These are phyloP conservation scores for Nerophis ophidion DNA, from an alignment of 2,113 vertebrate genomes.

Conservation along the genomic window DNA sequence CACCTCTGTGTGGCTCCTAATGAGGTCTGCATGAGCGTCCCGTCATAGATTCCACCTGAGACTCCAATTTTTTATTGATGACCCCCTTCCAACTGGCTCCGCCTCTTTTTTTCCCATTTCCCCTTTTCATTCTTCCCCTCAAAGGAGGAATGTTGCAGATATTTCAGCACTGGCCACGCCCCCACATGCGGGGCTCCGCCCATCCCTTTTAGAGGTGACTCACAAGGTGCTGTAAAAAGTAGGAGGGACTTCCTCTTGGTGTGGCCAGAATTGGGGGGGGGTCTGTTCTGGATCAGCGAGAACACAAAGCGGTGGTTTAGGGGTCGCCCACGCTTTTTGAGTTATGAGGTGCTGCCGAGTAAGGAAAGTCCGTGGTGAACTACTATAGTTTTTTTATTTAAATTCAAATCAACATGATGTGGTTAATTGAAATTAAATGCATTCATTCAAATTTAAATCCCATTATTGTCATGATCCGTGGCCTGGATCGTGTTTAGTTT, in stretches of 20 bases:
- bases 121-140: slow-evolving; percentile 15
- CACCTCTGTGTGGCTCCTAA: slow-evolving; percentile 46
- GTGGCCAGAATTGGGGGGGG: slow-evolving; percentile 32
- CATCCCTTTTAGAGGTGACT: slow-evolving; percentile 52
- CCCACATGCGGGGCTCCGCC: slow-evolving; percentile 60
- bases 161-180: slow-evolving; percentile 66
- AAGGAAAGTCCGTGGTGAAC: slow-evolving; percentile 10
- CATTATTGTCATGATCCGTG: too few species aligned
- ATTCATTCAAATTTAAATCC: too few species aligned
- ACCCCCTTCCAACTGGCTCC: slow-evolving; percentile 18
- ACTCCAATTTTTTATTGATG: slow-evolving; percentile 58
- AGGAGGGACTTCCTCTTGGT: slow-evolving; percentile 35
- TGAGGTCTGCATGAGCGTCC: slow-evolving; percentile 40
- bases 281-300: slow-evolving; percentile 52
- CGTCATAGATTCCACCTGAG: slow-evolving; percentile 53
- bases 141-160: slow-evolving; percentile 65
- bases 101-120: not conserved
- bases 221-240: slow-evolving; percentile 61
- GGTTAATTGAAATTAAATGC: too few species aligned
- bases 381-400: too few species aligned
- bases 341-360: slow-evolving; percentile 33
- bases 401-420: too few species aligned
- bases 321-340: slow-evolving; percentile 39
- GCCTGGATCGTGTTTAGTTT: too few species aligned
- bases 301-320: slow-evolving; percentile 28